Evolutionary conservation across 2,113 vertebrate species (phyloP).

Genomic region (Sinocyclocheilus anophthalmus): DNA sequence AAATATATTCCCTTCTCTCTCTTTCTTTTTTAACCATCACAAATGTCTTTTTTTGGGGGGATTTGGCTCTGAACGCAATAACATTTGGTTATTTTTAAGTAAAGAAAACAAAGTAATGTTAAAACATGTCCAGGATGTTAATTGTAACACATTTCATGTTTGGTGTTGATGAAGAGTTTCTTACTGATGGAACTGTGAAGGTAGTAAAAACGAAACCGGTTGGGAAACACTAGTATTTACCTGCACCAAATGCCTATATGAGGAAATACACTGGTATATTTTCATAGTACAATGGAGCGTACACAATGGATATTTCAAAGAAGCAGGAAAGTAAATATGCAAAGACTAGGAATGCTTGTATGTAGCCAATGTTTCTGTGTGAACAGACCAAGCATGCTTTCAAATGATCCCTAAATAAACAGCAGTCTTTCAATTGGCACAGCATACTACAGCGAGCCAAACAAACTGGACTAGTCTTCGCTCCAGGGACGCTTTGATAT

Average conservation of each 20-base stretch:
- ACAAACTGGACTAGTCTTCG: neutral
- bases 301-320: neutral
- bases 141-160: neutral
- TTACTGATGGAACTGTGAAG: neutral
- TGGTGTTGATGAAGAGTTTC: neutral
- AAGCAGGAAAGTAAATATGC: neutral
- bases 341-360: neutral
- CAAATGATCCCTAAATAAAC: neutral
- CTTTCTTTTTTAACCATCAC: too few species aligned
- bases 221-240: neutral
- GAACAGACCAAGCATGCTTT: neutral
- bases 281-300: neutral
- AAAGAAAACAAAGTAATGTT: neutral
- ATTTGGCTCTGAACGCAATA: neutral
- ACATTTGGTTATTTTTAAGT: neutral
- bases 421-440: neutral
- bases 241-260: too few species aligned
- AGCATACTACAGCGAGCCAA: neutral
- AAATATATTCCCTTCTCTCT: too few species aligned
- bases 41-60: too few species aligned
- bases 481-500: neutral
- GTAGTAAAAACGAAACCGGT: neutral
- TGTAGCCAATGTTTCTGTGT: neutral
- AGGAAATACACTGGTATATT: neutral
- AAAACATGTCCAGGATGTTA: neutral